Base-by-base conservation (phyloP, 2,113 vertebrate species). In the Prietella phreatophila region DNA sequence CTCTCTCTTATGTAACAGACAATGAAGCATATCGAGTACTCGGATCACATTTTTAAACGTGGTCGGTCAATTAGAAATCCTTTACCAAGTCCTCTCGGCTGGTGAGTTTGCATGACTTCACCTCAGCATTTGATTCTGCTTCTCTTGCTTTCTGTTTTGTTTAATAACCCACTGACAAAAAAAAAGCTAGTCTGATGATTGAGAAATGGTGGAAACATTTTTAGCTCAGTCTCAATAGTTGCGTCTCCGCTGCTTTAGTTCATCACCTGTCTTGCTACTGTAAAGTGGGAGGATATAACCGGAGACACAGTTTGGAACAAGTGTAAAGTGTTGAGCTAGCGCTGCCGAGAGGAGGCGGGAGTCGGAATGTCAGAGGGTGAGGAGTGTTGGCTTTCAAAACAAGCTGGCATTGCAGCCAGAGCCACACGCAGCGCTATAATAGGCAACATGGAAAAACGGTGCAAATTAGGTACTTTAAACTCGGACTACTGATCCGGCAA, bases 331-430 rank as follows among this genome's bases (percentile, higher is more conserved):
- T 22, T 78, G 87, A 82, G 69, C 20, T 5, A 2, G 56, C 22
- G 22, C 27, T 60, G 22, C 36, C 50, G 3, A 61, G 56, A 50
- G 1, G 17, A 73, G 80, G 25, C 2, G 25, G 39, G 36, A 58
- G 67, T 80, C 82, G 89, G 89, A 93, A 94, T 94, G 93, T 94
- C 93, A 93, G 65, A 93, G 91, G 91, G 85, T 80, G 4, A 90
- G 36, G 36, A 61, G 93, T 91, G 89, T 94, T 90, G 82, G 69
- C 91, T 95, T 96, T 94, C 94, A 95, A 94, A 95, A 94, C 93
- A 93, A 93, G 93, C 91, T 93, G 93, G 89, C 91, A 90, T 93
- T 92, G 92, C 88, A 85, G 87, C 91, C 89, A 76, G 89, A 88
- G 91, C 56, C 91, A 82, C 86, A 36, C 89, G 85, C 73, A 27